Percentiles rank a stretch among this genome's conserved stretches.
phyloP scores from a whole-genome alignment of 2,113 vertebrate species.

The Indicator indicator region DNA sequence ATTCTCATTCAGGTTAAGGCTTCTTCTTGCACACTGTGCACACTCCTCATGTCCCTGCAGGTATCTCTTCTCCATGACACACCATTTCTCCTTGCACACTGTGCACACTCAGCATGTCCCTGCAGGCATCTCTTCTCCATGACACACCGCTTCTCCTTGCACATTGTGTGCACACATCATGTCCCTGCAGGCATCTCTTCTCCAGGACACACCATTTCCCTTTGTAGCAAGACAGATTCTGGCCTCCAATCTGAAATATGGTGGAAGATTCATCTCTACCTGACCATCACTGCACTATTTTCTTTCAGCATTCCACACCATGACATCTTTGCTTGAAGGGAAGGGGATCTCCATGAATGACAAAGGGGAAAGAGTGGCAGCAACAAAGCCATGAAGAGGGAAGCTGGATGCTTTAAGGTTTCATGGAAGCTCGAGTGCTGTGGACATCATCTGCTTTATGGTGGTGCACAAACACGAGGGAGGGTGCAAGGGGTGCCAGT shows the following conservation, averaged over 20 bases:
- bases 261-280: background rate
- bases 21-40: fast-evolving
- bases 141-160: background rate
- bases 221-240: background rate
- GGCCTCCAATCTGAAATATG: fast-evolving
- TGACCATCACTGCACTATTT: fast-evolving
- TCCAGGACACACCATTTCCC: fast-evolving
- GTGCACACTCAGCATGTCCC: too few species aligned
- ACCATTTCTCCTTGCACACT: fast-evolving
- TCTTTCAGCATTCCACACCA: background rate
- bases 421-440: fast-evolving
- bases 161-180: fast-evolving
- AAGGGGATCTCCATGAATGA: background rate
- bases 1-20: background rate
- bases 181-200: background rate
- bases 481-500: constrained; percentile 15
- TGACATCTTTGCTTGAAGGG: background rate
- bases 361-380: background rate
- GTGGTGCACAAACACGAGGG: background rate
- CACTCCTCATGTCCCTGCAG: background rate
- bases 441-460: background rate
- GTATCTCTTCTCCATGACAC: background rate
- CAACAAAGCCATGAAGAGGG: background rate
- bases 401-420: background rate
- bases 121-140: too few species aligned